Conservation (phyloP, 2,888 invertebrate genomes). For the Chouioia cunea region DNA sequence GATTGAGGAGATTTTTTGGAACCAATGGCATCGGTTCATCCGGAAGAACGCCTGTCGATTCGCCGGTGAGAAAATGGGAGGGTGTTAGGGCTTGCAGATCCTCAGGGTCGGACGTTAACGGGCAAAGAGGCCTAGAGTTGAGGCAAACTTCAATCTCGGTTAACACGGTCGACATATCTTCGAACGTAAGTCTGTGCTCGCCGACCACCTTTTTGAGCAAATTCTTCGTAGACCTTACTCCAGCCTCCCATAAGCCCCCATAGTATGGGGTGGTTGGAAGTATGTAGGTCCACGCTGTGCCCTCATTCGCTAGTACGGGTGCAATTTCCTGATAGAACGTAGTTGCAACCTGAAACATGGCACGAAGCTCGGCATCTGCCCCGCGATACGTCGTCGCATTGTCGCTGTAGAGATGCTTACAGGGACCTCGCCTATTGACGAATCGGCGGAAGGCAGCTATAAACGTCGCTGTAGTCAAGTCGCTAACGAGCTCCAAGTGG, state of each 20-base stretch:
- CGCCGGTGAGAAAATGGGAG: not conserved
- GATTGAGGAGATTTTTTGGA: constrained; percentile 30
- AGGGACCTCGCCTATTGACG: not conserved
- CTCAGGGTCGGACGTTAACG: not conserved
- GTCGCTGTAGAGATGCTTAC: not conserved
- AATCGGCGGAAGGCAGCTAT: not conserved
- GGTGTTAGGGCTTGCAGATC: not conserved
- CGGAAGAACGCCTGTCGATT: too few species aligned
- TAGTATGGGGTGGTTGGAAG: not conserved
- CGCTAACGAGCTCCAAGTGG: not conserved
- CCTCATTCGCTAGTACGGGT: not conserved
- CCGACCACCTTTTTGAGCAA: not conserved
- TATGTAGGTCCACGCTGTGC: not conserved
- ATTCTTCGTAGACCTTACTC: not conserved
- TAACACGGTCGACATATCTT: not conserved
- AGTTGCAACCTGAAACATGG: too few species aligned
- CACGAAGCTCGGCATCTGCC: too few species aligned
- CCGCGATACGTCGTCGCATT: not conserved
- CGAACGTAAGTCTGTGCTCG: not conserved
- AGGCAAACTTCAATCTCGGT: constrained; percentile 15
- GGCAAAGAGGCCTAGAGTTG: constrained; percentile 6
- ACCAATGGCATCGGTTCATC: too few species aligned
- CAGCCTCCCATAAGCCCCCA: constrained; percentile 5
- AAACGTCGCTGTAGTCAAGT: constrained; percentile 6
- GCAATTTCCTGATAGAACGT: too few species aligned